phyloP scores from a whole-genome alignment of 2,888 invertebrate genomes.

The Atethmia centrago region DNA sequence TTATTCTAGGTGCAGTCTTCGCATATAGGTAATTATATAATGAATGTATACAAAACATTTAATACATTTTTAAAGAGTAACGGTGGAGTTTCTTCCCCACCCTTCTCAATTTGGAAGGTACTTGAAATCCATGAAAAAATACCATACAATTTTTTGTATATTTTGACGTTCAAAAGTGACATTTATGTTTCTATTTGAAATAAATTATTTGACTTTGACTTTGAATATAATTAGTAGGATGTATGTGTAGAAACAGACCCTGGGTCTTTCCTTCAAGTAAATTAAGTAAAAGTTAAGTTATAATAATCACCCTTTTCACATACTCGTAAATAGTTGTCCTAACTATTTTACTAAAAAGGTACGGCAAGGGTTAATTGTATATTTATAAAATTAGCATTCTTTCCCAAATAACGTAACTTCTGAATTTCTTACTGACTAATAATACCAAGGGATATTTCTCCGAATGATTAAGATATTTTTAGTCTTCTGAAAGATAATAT shows the following conservation, averaged over 20 bases:
- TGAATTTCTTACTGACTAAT: conserved; percentile 11
- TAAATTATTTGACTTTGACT: too few relatives aligned
- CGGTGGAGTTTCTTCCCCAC: too few relatives aligned
- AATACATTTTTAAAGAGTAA: too few relatives aligned
- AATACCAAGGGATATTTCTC: conserved; percentile 9
- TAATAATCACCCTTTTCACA: conserved; percentile 6
- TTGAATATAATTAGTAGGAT: too few relatives aligned
- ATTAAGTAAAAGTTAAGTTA: conserved; percentile 10
- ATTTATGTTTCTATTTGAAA: too few relatives aligned
- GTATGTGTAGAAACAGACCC: not conserved
- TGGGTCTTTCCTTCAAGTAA: not conserved
- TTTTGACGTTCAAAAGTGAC: too few relatives aligned
- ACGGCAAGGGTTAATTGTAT: not conserved
- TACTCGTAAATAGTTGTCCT: conserved; percentile 32
- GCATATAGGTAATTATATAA: too few relatives aligned
- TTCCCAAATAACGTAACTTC: conserved; percentile 18
- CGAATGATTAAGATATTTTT: conserved; percentile 39
- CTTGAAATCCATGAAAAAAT: too few relatives aligned
- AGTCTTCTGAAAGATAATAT: conserved; percentile 15
- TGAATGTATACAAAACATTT: too few relatives aligned
- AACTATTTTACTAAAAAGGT: conserved; percentile 45
- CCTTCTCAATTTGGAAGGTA: too few relatives aligned
- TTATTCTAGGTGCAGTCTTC: too few relatives aligned
- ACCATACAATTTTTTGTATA: too few relatives aligned
- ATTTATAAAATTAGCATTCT: conserved; percentile 38